phyloP scores from a whole-genome alignment of 2,888 invertebrate genomes.

The Andrena praecox region DNA sequence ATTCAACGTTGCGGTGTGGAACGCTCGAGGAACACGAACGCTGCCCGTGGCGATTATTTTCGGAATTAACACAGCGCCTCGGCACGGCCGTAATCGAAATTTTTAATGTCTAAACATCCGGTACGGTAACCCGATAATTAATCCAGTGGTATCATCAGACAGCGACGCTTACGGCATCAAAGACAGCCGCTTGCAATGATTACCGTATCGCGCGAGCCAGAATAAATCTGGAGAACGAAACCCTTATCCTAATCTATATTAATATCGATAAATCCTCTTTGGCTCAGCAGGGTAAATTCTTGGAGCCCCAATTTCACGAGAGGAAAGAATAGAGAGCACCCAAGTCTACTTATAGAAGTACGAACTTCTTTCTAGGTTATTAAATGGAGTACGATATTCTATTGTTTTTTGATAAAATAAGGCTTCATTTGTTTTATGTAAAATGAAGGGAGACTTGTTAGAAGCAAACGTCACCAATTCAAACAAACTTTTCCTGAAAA shows the following conservation, averaged over 20 bases:
- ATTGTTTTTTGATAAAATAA: no score
- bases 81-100: slow-evolving; percentile 38
- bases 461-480: no score
- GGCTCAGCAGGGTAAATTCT: not conserved
- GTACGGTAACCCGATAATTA: slow-evolving; percentile 60
- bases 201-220: slow-evolving; percentile 11
- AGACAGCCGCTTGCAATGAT: slow-evolving; percentile 45
- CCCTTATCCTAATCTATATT: not conserved
- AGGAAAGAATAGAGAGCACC: not conserved
- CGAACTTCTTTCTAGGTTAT: no score
- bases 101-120: slow-evolving; percentile 67
- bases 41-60: slow-evolving; percentile 39
- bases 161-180: slow-evolving; percentile 58
- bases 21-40: slow-evolving; percentile 10
- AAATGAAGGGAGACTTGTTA: no score
- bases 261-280: not conserved
- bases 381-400: no score
- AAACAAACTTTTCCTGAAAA: no score
- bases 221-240: slow-evolving; percentile 7
- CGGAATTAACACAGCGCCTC: slow-evolving; percentile 46
- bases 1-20: not conserved
- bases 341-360: not conserved
- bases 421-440: no score
- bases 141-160: slow-evolving; percentile 51
- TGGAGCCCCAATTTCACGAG: not conserved